Conservation (phyloP, 2,888 invertebrate species). For the Harpagoxenus sublaevis region DNA sequence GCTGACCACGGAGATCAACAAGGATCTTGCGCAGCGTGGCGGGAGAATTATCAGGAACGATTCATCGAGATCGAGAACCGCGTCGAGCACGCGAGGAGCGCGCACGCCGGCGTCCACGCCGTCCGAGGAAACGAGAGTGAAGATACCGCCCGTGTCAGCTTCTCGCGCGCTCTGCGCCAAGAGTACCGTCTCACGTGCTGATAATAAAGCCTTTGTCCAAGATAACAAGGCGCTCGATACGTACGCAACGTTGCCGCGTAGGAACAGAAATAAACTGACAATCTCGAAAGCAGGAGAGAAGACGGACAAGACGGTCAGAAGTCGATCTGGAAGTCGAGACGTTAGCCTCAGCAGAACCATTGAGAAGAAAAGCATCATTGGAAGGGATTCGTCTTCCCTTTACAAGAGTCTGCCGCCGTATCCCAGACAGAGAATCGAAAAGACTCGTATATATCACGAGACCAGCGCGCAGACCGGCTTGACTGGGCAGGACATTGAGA, state of each 20-base stretch:
- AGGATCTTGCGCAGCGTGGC: conserved; percentile 82
- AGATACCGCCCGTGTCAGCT: conserved; percentile 62
- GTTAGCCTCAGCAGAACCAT: conserved; percentile 85
- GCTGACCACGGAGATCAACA: conserved; percentile 83
- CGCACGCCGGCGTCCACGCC: conserved; percentile 82
- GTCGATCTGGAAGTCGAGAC: conserved; percentile 87
- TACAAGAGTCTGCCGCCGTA: conserved; percentile 87
- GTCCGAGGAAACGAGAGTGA: conserved; percentile 65
- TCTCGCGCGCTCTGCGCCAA: conserved; percentile 59
- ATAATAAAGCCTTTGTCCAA: conserved; percentile 80
- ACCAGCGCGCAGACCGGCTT: conserved; percentile 92
- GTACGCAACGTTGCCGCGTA: conserved; percentile 92
- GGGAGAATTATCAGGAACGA: conserved; percentile 48
- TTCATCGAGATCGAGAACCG: conserved; percentile 74
- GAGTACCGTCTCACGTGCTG: conserved; percentile 44
- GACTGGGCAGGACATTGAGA: conserved; percentile 91
- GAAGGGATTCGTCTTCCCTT: conserved; percentile 79
- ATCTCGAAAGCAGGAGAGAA: conserved; percentile 69
- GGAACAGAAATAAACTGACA: conserved; percentile 87
- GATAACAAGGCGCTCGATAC: conserved; percentile 89
- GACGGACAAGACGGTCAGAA: conserved; percentile 79
- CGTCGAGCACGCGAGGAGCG: conserved; percentile 69
- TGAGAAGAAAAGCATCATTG: conserved; percentile 71
- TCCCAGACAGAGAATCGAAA: conserved; percentile 86
- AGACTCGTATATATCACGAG: conserved; percentile 93